phyloP scores from a whole-genome alignment of 2,888 invertebrate species.

The Cremastobaeus sp. region DNA sequence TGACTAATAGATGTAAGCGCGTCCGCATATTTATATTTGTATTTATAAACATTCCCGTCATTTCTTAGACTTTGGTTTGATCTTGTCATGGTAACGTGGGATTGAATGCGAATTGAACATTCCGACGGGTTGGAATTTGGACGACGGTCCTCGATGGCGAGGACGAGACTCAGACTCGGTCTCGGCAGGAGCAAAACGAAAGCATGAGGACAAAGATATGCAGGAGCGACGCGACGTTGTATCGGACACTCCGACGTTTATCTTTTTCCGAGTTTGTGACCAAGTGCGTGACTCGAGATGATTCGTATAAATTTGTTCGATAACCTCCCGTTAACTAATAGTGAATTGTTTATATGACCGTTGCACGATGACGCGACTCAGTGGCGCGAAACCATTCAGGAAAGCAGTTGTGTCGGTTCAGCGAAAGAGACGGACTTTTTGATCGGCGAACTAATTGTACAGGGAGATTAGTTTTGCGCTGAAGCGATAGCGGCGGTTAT shows the following conservation, averaged over 20 bases:
- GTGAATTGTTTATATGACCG: conserved; percentile 59
- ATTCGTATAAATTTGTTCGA: conserved; percentile 61
- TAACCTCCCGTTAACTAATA: conserved; percentile 59
- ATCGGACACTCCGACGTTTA: conserved; percentile 46
- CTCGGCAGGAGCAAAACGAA: conserved; percentile 7
- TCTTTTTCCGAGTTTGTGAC: conserved; percentile 53
- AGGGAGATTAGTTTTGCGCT: conserved; percentile 20
- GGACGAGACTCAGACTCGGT: conserved; percentile 1
- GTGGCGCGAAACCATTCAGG: conserved; percentile 58
- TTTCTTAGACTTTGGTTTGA: neutral
- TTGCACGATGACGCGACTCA: conserved; percentile 60
- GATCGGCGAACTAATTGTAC: conserved; percentile 11
- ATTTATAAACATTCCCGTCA: conserved; percentile 18
- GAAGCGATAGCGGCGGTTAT: neutral
- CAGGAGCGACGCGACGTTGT: conserved; percentile 46
- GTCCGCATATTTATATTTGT: conserved; percentile 15
- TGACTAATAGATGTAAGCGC: conserved; percentile 1
- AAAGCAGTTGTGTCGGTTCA: conserved; percentile 61
- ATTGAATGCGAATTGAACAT: too few species aligned
- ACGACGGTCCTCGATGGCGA: neutral
- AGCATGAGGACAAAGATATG: neutral
- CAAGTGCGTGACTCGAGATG: conserved; percentile 53
- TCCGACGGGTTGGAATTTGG: conserved; percentile 1
- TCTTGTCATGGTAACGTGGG: conserved; percentile 4
- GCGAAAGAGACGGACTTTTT: conserved; percentile 48